These are phyloP conservation scores for Stramonita haemastoma DNA, from an alignment of 2,888 invertebrate genomes.

Conservation along the genomic window DNA sequence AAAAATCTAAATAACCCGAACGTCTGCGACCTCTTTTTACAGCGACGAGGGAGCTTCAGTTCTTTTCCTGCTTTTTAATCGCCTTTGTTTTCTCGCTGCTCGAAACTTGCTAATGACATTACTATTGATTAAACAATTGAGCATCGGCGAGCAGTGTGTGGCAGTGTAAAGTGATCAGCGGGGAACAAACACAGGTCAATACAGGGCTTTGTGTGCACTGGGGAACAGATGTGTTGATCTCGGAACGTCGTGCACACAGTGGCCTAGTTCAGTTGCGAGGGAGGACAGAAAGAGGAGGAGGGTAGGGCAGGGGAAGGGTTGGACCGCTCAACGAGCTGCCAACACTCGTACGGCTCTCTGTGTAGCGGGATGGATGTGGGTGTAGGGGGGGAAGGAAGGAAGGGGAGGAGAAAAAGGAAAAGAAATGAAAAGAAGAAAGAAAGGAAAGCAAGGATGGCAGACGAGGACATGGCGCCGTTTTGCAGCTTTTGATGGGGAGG, in stretches of 20 bases:
- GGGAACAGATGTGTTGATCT: constrained; percentile 40
- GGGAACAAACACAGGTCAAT: constrained; percentile 39
- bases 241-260: constrained; percentile 27
- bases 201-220: constrained; percentile 30
- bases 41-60: background rate
- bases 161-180: constrained; percentile 41
- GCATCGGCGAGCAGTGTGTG: constrained; percentile 32
- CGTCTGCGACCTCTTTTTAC: background rate
- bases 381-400: background rate
- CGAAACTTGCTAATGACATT: constrained; percentile 43
- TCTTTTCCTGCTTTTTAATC: constrained; percentile 30
- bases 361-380: background rate
- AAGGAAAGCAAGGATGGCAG: constrained; percentile 10
- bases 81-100: constrained; percentile 39
- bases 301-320: constrained; percentile 9
- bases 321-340: constrained; percentile 25
- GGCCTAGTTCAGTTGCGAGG: background rate
- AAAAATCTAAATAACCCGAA: background rate
- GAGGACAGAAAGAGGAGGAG: background rate
- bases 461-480: constrained; percentile 24
- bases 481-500: constrained; percentile 20
- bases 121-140: constrained; percentile 43
- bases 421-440: background rate
- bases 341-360: background rate
- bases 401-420: background rate